Conservation (phyloP, 2,888 invertebrate species). For the Pyralis farinalis region DNA sequence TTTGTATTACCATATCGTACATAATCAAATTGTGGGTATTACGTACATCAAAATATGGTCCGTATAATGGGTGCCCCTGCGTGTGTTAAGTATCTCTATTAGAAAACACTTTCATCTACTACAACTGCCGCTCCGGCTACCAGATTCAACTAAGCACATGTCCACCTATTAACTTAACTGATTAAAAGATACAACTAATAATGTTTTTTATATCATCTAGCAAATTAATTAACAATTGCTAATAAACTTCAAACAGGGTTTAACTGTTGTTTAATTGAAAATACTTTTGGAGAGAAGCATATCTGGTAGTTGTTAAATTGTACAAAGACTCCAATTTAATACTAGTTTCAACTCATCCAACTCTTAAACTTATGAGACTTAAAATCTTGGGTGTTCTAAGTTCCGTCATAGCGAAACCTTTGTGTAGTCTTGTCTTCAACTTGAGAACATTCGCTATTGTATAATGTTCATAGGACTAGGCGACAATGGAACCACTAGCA, state of each 20-base stretch:
- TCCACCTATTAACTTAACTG: too few species aligned
- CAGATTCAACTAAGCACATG: too few species aligned
- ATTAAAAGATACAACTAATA: too few species aligned
- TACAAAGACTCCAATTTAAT: constrained; percentile 63
- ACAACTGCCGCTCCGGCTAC: too few species aligned
- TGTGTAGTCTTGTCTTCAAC: background rate
- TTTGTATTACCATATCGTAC: too few species aligned
- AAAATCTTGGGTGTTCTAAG: constrained; percentile 29
- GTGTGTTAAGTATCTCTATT: too few species aligned
- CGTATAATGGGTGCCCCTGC: too few species aligned
- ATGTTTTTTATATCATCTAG: too few species aligned
- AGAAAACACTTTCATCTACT: too few species aligned
- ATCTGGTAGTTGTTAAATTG: constrained; percentile 55
- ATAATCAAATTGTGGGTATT: too few species aligned
- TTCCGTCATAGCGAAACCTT: constrained; percentile 3
- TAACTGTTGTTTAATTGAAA: constrained; percentile 33
- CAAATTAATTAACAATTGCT: background rate
- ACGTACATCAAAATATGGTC: too few species aligned
- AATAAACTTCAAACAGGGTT: background rate
- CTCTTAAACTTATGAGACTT: constrained; percentile 44
- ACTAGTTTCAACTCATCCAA: constrained; percentile 39
- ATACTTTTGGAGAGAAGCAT: constrained; percentile 40
- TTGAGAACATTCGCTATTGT: background rate
- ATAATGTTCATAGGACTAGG: background rate
- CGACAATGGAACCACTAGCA: too few species aligned